Evolutionary conservation across 2,888 invertebrate genomes (phyloP), one percentile per base, ranked within the genome.

Genomic region (Dione juno): DNA sequence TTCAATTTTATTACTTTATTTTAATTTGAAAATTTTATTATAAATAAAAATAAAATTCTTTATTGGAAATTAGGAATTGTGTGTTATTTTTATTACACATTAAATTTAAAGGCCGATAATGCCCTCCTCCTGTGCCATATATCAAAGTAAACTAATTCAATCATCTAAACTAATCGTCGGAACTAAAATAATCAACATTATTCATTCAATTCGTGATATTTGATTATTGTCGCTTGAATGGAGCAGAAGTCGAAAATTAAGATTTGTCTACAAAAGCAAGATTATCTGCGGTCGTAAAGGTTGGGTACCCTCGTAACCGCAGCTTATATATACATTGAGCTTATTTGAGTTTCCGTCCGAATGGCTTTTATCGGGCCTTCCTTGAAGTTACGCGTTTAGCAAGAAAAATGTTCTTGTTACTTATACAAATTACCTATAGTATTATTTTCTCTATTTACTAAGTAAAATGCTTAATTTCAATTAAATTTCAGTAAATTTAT

Each of bases 301-400:
- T 63, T 76, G 72, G 69, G 72, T 79, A 76, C 74, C 77, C 75
- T 77, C 78, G 66, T 78, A 79, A 75, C 76, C 74, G 75, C 79
- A 77, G 78, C 77, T 79, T 77, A 81, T 73, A 78, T 75, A 70
- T 71, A 78, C 76, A 70, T 70, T 73, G 77, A 80, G 84, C 80
- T 80, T 81, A 82, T 84, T 84, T 78, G 76, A 81, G 78, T 81
- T 85, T 84, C 80, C 84, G 75, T 75, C 75, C 76, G 78, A 82
- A 79, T 79, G 74, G 73, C 74, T 77, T 82, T 84, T 79, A 81
- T 79, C 79, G 77, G 75, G 71, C 73, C 73, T 71, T 76, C 74
- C 69, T 67, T 21, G 19, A 64, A 16, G 48, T 64, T 40, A 41
- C 43, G 40, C 28, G 14, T 61, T 70, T 40, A 74, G 77, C 35